Evolutionary conservation across 2,888 invertebrate genomes (phyloP), one percentile per base, ranked within the genome.

Genomic region (Caenorhabditis imperialis): DNA sequence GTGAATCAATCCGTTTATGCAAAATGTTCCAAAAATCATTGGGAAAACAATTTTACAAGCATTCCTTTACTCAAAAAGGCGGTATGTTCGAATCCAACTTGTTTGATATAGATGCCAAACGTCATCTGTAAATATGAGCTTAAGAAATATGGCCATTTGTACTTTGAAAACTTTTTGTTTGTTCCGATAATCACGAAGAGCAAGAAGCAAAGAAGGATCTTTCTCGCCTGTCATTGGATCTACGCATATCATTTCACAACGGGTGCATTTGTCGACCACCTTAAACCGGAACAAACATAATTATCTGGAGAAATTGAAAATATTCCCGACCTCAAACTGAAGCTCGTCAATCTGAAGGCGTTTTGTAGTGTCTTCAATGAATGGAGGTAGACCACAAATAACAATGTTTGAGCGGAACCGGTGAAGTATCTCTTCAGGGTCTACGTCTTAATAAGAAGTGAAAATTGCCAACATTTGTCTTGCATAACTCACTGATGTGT

Each of bases 161-260:
- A n/a, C n/a, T 18, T n/a, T 50, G 20, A 33, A 12, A 48, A 83
- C 82, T 70, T 78, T 78, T 16, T 83, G 74, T 20, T 84, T 81
- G 20, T 75, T 51, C 42, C 86, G 57, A 48, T 82, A 63, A 62
- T 86, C 73, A 4, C 88, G 61, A 23, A 90, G 81, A 2, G 89
- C 89, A 33, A 84, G 54, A 42, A 87, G 57, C 7, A 87, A 48
- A 25, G 88, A 88, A 22, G 86, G 86, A 61, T 87, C 88, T 77
- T 87, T 93, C 79, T 92, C 90, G 0, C 94, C 95, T 1, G 93
- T 94, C 45, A 91, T 90, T 89, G 95, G 96, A 89, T 97, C 93
- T 73, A 96, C 93, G 88, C 96, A 96, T 69, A 98, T 93, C 94
- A 97, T 96, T 89, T 95, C 94, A 88, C 97, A 98, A 60, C 97